These are phyloP conservation scores for Ericerus pela DNA, from an alignment of 1,140 invertebrate genomes.

Conservation along the genomic window DNA sequence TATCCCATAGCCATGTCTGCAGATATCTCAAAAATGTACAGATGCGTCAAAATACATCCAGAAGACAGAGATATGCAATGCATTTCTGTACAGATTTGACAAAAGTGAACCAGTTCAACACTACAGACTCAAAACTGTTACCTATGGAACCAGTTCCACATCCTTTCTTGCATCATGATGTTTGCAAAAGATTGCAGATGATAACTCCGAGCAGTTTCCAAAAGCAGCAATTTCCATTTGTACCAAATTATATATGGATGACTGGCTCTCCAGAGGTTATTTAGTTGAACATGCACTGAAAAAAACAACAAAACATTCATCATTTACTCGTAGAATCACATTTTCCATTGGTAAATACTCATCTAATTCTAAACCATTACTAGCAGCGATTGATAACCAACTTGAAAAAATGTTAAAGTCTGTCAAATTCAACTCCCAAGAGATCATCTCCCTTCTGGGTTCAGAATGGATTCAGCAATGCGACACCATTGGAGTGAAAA, in stretches of 20 bases:
- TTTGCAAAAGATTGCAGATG: neutral
- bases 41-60: neutral
- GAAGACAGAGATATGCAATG: neutral
- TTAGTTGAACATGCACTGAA: neutral
- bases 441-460: too few species aligned
- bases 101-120: neutral
- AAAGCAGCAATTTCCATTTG: neutral
- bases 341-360: too few species aligned
- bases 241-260: neutral
- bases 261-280: neutral
- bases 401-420: too few species aligned
- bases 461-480: too few species aligned
- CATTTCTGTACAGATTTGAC: neutral
- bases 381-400: neutral
- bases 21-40: neutral
- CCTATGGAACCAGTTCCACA: neutral
- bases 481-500: too few species aligned
- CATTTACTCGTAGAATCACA: too few species aligned
- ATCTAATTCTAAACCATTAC: neutral
- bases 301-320: too few species aligned
- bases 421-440: too few species aligned
- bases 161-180: neutral
- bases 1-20: neutral
- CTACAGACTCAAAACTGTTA: constrained; percentile 6
- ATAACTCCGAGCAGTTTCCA: neutral